Evolutionary conservation across 2,888 invertebrate species (phyloP).

Genomic region (Chrysodeixis includens): DNA sequence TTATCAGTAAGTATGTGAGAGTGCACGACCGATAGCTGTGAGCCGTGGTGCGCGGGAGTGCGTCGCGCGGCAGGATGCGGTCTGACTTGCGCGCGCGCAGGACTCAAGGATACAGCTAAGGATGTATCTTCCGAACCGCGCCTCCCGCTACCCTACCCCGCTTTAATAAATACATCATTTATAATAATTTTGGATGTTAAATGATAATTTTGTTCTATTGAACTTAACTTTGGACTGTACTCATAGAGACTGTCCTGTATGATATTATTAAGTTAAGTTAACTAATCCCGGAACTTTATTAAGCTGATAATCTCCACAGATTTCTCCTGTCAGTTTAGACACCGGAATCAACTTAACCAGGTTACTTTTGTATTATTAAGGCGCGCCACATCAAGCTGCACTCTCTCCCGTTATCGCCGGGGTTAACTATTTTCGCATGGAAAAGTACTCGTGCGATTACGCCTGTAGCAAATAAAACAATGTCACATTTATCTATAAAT

Average conservation of each 20-base stretch:
- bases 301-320: neutral
- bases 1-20: conserved; percentile 46
- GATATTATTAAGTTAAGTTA: neutral
- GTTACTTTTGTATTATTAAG: conserved; percentile 42
- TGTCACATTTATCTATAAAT: conserved; percentile 84
- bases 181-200: conserved; percentile 30
- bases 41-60: conserved; percentile 50
- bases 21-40: conserved; percentile 47
- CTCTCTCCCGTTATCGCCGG: conserved; percentile 75
- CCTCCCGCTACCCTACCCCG: conserved; percentile 31
- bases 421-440: conserved; percentile 85
- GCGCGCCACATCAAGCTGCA: conserved; percentile 48
- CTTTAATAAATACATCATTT: conserved; percentile 42
- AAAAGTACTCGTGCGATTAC: conserved; percentile 82
- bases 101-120: conserved; percentile 41
- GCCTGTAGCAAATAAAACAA: conserved; percentile 77
- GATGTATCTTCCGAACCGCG: conserved; percentile 28
- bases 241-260: no score
- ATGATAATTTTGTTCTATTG: conserved; percentile 13
- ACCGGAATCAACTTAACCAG: conserved; percentile 20
- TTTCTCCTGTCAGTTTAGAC: neutral
- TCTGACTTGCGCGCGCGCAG: conserved; percentile 57
- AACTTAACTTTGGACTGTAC: neutral
- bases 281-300: neutral
- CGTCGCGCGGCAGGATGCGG: conserved; percentile 62